A percentile compares a stretch with the other conserved stretches of the same genome.
Conservation (phyloP, 2,888 invertebrate species). For the Brassicogethes aeneus region DNA sequence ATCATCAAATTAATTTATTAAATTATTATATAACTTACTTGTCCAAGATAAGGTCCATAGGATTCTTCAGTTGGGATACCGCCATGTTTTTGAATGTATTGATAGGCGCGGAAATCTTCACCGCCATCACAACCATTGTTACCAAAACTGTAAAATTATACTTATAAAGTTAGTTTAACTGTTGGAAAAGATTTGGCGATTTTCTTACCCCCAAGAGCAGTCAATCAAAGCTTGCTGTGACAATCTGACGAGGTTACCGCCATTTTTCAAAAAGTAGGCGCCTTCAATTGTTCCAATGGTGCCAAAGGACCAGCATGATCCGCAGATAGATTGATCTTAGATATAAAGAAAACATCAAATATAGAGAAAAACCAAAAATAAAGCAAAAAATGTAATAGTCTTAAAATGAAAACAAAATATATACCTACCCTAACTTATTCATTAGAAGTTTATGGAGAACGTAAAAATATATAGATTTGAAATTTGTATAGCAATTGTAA, state of each 20-base stretch:
- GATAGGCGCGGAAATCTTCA: constrained; percentile 90
- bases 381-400: not conserved
- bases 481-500: no score
- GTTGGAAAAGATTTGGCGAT: no score
- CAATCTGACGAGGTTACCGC: constrained; percentile 68
- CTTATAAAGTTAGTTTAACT: no score
- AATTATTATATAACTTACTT: no score
- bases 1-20: no score
- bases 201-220: constrained; percentile 87
- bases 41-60: constrained; percentile 86
- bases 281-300: constrained; percentile 91
- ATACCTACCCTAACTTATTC: not conserved
- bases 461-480: no score
- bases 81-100: constrained; percentile 85
- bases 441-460: no score
- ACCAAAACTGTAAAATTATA: constrained; percentile 59
- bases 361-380: no score
- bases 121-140: constrained; percentile 97
- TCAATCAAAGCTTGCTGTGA: constrained; percentile 93
- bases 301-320: constrained; percentile 96
- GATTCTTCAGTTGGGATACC: constrained; percentile 84
- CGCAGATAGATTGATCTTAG: constrained; percentile 97
- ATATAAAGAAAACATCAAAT: no score
- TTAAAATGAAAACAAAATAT: not conserved
- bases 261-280: constrained; percentile 75